A percentile compares a stretch with the other conserved stretches of the same genome.
phyloP scores from a whole-genome alignment of 2,113 vertebrate genomes.

The Diadophis punctatus region DNA sequence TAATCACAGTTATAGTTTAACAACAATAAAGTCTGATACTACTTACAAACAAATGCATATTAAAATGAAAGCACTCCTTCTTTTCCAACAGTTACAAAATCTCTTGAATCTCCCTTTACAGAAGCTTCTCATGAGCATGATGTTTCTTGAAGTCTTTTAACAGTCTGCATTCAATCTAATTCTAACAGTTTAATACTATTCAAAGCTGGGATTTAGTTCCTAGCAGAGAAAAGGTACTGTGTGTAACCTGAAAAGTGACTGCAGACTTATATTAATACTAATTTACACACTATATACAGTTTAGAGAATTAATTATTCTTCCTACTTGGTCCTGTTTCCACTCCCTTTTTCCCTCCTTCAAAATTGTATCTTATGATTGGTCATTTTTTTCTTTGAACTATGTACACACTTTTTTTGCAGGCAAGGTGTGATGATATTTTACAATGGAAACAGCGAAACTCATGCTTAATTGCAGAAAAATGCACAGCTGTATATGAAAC shows the following conservation, averaged over 20 bases:
- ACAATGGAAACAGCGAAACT: slow-evolving; percentile 77
- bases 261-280: slow-evolving; percentile 68
- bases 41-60: slow-evolving; percentile 85
- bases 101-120: slow-evolving; percentile 70
- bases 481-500: slow-evolving; percentile 73
- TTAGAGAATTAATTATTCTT: slow-evolving; percentile 59
- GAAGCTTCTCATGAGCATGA: slow-evolving; percentile 67
- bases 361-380: slow-evolving; percentile 52
- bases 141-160: slow-evolving; percentile 64
- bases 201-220: slow-evolving; percentile 69
- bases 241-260: slow-evolving; percentile 67
- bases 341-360: slow-evolving; percentile 44
- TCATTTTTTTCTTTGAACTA: slow-evolving; percentile 63
- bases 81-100: slow-evolving; percentile 72
- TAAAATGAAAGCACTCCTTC: slow-evolving; percentile 81
- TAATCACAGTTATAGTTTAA: slow-evolving; percentile 91
- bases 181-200: slow-evolving; percentile 71
- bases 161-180: slow-evolving; percentile 72
- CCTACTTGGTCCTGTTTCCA: slow-evolving; percentile 54
- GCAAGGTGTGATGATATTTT: slow-evolving; percentile 76
- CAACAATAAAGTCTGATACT: slow-evolving; percentile 83
- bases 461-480: slow-evolving; percentile 82
- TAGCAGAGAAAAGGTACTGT: slow-evolving; percentile 64
- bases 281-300: slow-evolving; percentile 82
- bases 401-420: slow-evolving; percentile 74